Evolutionary conservation across 2,797 vertebrate species (phyloP), one percentile per base, ranked within the genome.

Genomic region (Gastrophryne carolinensis): DNA sequence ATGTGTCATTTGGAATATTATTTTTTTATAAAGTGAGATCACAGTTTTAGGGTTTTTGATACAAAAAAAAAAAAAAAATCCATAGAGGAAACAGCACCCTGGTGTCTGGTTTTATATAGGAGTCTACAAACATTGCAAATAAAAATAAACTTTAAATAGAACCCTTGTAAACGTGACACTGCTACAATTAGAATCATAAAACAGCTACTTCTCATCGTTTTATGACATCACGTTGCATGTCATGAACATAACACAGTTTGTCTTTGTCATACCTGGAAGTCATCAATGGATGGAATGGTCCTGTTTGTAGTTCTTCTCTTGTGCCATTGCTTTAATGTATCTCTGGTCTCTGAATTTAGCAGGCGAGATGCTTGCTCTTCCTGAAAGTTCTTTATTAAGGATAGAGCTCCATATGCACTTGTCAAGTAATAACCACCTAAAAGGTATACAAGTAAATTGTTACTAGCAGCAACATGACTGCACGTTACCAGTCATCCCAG

Each of bases 361-460:
- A 98, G 87, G 1, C 91, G 86, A 1, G 98, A 94, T 0, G 96
- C 96, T 83, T 99, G 98, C 35, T 98, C 96, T 79, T 99, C 98
- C 86, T 98, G 96, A 84, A 98, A 98, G 85, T 98, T 98, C 87
- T 94, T 97, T 82, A 99, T 96, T 73, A 98, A 89, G 4, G 96
- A 94, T 84, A 99, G 94, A 50, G 98, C 96, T 75, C 96, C 97
- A 0, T 98, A 98, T 7, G 95, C 93, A 0, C 98, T 99, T 13
- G 97, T 99, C 92, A 98, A 84, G 83, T 99, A 99, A 81, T 98
- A 99, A 5, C 97, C 98, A 12, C 96, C 97, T 99, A 83, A 0
- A n/a, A 73, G 72, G 74, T 21, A 56, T 80, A 68, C 17, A 8
- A 19, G 21, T 5, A 63, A 47, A 63, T 73, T 24, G 63, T 50